Conservation (phyloP, 2,888 invertebrate species). For the Fragum fragum region DNA sequence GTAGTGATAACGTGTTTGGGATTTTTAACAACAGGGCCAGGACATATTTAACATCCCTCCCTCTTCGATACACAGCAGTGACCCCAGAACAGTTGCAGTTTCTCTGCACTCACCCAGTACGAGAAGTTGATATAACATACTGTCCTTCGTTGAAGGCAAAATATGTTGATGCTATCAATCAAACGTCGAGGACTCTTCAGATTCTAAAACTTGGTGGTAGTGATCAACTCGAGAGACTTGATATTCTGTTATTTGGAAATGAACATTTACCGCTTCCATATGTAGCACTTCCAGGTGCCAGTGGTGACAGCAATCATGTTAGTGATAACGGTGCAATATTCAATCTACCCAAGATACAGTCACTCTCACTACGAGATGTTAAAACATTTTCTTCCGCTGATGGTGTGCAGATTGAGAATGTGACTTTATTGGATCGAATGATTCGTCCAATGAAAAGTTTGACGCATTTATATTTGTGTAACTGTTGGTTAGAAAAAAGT, state of each 20-base stretch:
- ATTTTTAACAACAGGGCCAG: slow-evolving; percentile 62
- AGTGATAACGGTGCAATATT: slow-evolving; percentile 50
- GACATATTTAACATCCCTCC: slow-evolving; percentile 67
- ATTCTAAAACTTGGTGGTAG: slow-evolving; percentile 90
- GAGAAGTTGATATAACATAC: slow-evolving; percentile 92
- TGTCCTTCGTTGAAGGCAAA: slow-evolving; percentile 89
- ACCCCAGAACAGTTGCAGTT: slow-evolving; percentile 91
- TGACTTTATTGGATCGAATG: slow-evolving; percentile 86
- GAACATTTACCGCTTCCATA: slow-evolving; percentile 4
- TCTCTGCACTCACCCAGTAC: slow-evolving; percentile 92
- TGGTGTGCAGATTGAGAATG: slow-evolving; percentile 50
- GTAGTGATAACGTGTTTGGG: slow-evolving; percentile 57
- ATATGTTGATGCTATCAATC: slow-evolving; percentile 59
- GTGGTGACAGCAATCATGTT: slow-evolving; percentile 28
- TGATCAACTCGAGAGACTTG: slow-evolving; percentile 55
- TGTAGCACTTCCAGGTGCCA: slow-evolving; percentile 7
- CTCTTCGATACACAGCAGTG: slow-evolving; percentile 86
- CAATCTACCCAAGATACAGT: slow-evolving; percentile 61
- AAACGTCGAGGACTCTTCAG: slow-evolving; percentile 90
- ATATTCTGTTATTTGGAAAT: slow-evolving; percentile 45
- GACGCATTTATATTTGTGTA: slow-evolving; percentile 91
- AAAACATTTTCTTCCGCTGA: slow-evolving; percentile 60
- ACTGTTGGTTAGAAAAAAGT: slow-evolving; percentile 87
- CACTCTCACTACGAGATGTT: slow-evolving; percentile 68
- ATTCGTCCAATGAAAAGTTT: slow-evolving; percentile 90